Base-by-base conservation (phyloP, 2,797 vertebrate genomes). In the Darevskia mixta region DNA sequence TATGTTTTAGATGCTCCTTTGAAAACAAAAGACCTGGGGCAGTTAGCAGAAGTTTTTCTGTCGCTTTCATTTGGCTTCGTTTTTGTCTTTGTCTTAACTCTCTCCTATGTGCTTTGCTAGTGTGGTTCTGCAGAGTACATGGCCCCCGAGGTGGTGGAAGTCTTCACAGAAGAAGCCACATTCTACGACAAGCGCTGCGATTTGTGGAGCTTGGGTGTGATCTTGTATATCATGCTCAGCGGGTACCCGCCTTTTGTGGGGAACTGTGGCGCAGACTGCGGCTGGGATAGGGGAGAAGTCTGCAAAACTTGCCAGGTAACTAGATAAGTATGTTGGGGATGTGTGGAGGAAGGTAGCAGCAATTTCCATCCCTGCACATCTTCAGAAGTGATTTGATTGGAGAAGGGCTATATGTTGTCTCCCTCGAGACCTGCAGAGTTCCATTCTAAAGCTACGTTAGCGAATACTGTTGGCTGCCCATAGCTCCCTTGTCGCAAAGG, bases 161-260 rank as follows among this genome's bases (percentile, higher is more conserved):
- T 97, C 64, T 98, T 98, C 95, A 98, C 93, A 0, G 97, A 98
- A 8, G 97, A 98, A 93, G 97, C 97, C 79, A 97, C 97, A 0
- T 98, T 98, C 91, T 98, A 98, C 0, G 97, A 98, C 89, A 98
- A 98, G 93, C 96, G 97, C 6, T 98, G 97, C 91, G 97, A 98
- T 38, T 95, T 98, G 41, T 98, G 97, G 97, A 98, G 97, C 88
- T 94, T 98, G 88, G 97, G 97, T 0, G 97, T 98, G 89, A 97
- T 98, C 76, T 96, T 98, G 61, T 98, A 98, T 94, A 98, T 98
- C 95, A 97, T 98, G 97, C 96, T 98, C 90, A 98, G 97, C 23
- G 97, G 97, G 75, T 98, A 97, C 82, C 97, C 97, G 0, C 97
- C 97, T 79, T 98, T 98, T 1, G 97, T 98, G 87, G 97, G 97